A percentile compares a stretch with the other conserved stretches of the same genome.
Evolutionary conservation across 2,113 vertebrate species (phyloP).

Genomic region (Hippopotamus amphibius): DNA sequence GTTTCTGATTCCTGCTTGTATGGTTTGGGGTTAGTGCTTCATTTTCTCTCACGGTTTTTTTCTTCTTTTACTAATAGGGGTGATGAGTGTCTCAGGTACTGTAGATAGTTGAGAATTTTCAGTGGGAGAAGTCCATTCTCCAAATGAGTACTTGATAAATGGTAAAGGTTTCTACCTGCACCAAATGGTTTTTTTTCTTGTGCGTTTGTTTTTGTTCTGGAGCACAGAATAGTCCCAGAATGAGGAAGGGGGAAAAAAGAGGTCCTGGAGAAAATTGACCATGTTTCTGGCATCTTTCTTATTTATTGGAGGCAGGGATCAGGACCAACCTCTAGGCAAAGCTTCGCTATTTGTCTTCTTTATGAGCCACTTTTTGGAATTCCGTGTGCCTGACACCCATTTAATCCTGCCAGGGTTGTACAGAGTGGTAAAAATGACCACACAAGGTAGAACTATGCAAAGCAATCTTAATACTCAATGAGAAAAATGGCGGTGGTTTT

Average conservation of each 20-base stretch:
- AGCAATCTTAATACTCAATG: background rate
- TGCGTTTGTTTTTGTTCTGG: slow-evolving; percentile 7
- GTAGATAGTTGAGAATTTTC: background rate
- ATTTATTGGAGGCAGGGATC: slow-evolving; percentile 10
- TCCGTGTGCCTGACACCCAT: background rate
- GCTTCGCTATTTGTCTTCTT: slow-evolving; percentile 12
- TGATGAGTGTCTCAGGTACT: background rate
- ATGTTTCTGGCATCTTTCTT: background rate
- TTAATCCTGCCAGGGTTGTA: background rate
- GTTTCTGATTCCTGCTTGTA: background rate
- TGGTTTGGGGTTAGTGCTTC: background rate
- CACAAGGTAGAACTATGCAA: background rate
- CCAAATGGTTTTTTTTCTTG: slow-evolving; percentile 27
- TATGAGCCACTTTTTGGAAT: background rate
- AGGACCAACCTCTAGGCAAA: background rate
- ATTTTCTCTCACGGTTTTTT: background rate
- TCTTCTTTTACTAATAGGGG: background rate
- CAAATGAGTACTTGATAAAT: background rate
- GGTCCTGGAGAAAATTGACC: slow-evolving; percentile 1
- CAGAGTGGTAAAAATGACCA: background rate
- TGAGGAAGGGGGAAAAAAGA: background rate
- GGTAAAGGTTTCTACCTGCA: background rate
- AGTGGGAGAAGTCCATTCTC: background rate
- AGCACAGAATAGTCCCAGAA: background rate
- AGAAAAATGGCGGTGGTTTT: slow-evolving; percentile 10